Conservation (phyloP, 1,140 invertebrate genomes). For the Procambarus clarkii region DNA sequence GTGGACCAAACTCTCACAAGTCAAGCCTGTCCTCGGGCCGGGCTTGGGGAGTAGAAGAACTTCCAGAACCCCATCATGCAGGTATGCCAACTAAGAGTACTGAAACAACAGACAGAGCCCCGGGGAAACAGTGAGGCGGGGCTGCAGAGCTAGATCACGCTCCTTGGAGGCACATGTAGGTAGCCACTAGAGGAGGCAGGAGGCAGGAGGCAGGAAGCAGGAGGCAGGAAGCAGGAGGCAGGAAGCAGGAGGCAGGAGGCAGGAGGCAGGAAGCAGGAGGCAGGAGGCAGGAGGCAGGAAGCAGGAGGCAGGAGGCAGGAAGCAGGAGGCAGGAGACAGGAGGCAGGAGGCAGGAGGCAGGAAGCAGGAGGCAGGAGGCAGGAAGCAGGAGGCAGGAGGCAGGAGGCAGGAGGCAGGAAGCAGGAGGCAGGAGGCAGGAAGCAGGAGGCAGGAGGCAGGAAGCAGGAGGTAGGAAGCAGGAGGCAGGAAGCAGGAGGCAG, state of each 20-base stretch:
- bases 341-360: constrained; percentile 6
- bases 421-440: background rate
- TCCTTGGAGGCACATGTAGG: no score
- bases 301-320: constrained; percentile 9
- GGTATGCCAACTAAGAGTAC: no score
- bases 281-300: background rate
- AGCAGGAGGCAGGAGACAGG: background rate
- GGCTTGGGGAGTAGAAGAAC: no score
- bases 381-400: background rate
- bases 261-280: constrained; percentile 5
- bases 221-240: constrained; percentile 1
- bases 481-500: constrained; percentile 3
- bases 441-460: constrained; percentile 9
- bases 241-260: background rate
- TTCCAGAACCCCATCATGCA: no score
- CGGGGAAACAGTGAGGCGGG: no score
- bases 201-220: constrained; percentile 3
- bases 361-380: constrained; percentile 1
- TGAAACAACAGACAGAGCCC: no score
- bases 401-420: constrained; percentile 6
- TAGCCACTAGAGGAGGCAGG: background rate
- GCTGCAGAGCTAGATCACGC: no score
- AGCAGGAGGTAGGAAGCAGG: background rate
- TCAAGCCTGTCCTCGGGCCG: no score
- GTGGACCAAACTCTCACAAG: no score